phyloP scores from a whole-genome alignment of 2,797 vertebrate species.

The Peromyscus aztecus region DNA sequence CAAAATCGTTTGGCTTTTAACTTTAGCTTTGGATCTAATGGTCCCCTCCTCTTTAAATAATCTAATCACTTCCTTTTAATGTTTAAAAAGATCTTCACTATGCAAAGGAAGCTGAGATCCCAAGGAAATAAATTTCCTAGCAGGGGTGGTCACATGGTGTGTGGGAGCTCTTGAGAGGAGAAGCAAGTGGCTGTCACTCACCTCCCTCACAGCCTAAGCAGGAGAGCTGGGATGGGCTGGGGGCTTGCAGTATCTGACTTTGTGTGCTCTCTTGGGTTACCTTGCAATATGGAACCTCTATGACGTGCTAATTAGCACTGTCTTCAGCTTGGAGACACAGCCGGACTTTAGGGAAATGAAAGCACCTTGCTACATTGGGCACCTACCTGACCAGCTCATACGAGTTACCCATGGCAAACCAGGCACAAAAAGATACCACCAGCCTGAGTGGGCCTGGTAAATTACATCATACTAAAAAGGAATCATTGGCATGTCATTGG shows the following conservation, averaged over 20 bases:
- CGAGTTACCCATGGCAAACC: background rate
- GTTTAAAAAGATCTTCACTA: slow-evolving; percentile 61
- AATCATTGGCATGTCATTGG: background rate
- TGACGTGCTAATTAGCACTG: background rate
- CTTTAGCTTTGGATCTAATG: slow-evolving; percentile 51
- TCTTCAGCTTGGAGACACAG: background rate
- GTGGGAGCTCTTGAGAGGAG: background rate
- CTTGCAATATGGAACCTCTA: background rate
- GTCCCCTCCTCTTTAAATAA: slow-evolving; percentile 33
- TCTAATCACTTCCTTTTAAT: slow-evolving; percentile 51
- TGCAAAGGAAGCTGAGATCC: slow-evolving; percentile 50
- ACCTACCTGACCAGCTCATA: background rate
- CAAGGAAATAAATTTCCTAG: slow-evolving; percentile 17
- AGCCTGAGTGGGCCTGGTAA: background rate
- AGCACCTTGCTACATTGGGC: background rate
- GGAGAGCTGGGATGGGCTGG: background rate
- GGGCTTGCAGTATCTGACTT: background rate
- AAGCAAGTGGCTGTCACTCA: background rate
- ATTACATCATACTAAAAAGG: background rate
- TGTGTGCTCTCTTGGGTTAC: background rate
- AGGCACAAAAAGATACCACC: background rate
- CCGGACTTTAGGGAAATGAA: slow-evolving; percentile 28
- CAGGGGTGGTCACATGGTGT: background rate
- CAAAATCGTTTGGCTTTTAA: slow-evolving; percentile 60
- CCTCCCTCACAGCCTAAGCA: background rate